phyloP scores from a whole-genome alignment of 2,113 vertebrate species.

The Corvus moneduloides region DNA sequence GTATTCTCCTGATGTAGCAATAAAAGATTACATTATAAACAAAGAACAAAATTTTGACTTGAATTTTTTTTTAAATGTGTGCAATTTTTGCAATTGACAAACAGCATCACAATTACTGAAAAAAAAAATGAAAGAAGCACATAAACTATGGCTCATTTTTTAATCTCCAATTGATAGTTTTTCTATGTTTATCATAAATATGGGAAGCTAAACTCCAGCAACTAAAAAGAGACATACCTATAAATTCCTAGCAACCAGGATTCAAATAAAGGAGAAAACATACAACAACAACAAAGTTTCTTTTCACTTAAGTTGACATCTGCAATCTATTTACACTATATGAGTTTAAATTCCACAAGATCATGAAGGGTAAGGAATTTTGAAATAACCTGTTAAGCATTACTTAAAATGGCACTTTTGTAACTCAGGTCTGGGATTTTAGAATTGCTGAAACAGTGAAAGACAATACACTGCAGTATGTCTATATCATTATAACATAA shows the following conservation, averaged over 20 bases:
- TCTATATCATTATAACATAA: not conserved
- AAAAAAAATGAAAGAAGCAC: constrained; percentile 70
- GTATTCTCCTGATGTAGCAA: constrained; percentile 72
- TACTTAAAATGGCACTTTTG: constrained; percentile 64
- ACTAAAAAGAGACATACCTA: constrained; percentile 59
- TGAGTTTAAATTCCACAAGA: constrained; percentile 30
- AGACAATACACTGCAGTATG: not conserved
- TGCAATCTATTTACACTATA: constrained; percentile 69
- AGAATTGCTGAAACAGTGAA: constrained; percentile 11
- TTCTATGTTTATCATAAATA: constrained; percentile 62
- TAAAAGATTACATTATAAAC: constrained; percentile 77
- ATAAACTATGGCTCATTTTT: constrained; percentile 62
- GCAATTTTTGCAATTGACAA: constrained; percentile 68
- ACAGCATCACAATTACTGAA: constrained; percentile 71
- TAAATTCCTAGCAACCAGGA: constrained; percentile 50
- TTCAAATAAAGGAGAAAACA: constrained; percentile 59
- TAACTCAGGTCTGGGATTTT: constrained; percentile 37
- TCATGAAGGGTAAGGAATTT: not conserved
- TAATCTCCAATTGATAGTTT: constrained; percentile 30
- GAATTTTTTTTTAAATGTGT: constrained; percentile 46
- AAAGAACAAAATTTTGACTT: constrained; percentile 70
- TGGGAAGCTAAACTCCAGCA: constrained; percentile 70
- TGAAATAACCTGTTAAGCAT: constrained; percentile 32
- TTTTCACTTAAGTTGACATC: constrained; percentile 61
- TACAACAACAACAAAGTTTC: constrained; percentile 58